These are phyloP conservation scores for Takifugu ocellatus DNA, from an alignment of 2,797 vertebrate genomes.

Conservation along the genomic window DNA sequence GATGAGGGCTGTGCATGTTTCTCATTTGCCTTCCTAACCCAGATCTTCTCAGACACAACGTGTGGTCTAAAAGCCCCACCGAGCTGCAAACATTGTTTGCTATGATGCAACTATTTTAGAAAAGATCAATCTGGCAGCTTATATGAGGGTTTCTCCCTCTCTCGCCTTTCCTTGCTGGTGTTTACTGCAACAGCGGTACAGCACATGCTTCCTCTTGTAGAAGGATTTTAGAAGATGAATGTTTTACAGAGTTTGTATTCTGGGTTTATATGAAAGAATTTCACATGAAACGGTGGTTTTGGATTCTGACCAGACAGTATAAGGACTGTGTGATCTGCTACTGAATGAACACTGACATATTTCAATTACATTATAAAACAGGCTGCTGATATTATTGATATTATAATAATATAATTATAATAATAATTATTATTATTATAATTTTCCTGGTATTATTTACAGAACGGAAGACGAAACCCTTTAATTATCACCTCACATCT, in stretches of 20 bases:
- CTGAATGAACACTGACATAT: constrained; percentile 8
- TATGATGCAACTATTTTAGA: constrained; percentile 8
- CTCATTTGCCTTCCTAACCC: constrained; percentile 37
- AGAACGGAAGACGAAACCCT: constrained; percentile 19
- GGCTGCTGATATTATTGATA: too few relatives aligned
- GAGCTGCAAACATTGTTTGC: too few relatives aligned
- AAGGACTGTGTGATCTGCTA: constrained; percentile 2
- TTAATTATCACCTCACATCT: constrained; percentile 31
- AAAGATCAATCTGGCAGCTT: constrained; percentile 12
- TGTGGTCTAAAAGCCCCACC: constrained; percentile 9
- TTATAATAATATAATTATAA: too few relatives aligned
- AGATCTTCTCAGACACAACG: constrained; percentile 32
- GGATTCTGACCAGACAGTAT: constrained; percentile 5
- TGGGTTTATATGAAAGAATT: constrained; percentile 13
- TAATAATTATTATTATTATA: too few relatives aligned
- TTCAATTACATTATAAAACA: neutral
- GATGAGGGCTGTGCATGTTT: constrained; percentile 34
- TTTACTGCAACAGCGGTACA: neutral
- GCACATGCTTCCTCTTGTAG: neutral
- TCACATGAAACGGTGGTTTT: constrained; percentile 23
- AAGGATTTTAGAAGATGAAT: neutral
- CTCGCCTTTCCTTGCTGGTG: neutral
- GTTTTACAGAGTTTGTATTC: constrained; percentile 7
- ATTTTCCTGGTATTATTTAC: neutral
- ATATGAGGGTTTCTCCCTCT: too few relatives aligned